Conservation (phyloP, 2,888 invertebrate species). For the Dynastes hyllus region DNA sequence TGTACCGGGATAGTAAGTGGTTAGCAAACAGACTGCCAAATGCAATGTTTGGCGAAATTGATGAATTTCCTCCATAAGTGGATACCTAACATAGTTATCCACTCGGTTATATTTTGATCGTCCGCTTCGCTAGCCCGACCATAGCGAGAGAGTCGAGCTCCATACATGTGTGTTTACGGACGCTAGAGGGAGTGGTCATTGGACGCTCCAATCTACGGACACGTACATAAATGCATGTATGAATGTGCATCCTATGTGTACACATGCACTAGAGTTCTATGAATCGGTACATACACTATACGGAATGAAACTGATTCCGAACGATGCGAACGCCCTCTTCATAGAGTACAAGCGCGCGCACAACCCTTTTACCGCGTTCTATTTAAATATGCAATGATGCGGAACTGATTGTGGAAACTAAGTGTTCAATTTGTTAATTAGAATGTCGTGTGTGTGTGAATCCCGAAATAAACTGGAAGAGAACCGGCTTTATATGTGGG, state of each 20-base stretch:
- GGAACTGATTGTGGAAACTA: slow-evolving; percentile 43
- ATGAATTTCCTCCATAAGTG: slow-evolving; percentile 59
- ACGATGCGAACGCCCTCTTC: neutral
- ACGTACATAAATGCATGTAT: neutral
- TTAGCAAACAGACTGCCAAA: slow-evolving; percentile 63
- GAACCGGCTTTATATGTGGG: neutral
- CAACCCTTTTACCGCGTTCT: slow-evolving; percentile 34
- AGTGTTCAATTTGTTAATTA: slow-evolving; percentile 47
- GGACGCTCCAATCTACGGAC: neutral
- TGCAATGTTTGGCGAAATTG: slow-evolving; percentile 64
- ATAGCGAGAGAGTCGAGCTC: neutral
- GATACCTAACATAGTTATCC: slow-evolving; percentile 62
- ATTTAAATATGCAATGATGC: slow-evolving; percentile 41
- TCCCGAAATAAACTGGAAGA: slow-evolving; percentile 14
- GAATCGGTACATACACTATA: slow-evolving; percentile 9
- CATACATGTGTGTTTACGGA: neutral
- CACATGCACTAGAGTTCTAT: neutral
- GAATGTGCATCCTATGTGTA: neutral
- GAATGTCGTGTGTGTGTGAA: slow-evolving; percentile 22
- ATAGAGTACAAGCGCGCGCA: neutral
- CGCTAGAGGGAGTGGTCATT: neutral
- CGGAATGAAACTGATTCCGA: slow-evolving; percentile 19
- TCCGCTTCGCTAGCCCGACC: slow-evolving; percentile 48
- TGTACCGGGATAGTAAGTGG: slow-evolving; percentile 56
- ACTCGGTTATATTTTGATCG: slow-evolving; percentile 60